These are phyloP conservation scores for Euphydryas editha DNA, from an alignment of 2,888 invertebrate species.

Conservation along the genomic window DNA sequence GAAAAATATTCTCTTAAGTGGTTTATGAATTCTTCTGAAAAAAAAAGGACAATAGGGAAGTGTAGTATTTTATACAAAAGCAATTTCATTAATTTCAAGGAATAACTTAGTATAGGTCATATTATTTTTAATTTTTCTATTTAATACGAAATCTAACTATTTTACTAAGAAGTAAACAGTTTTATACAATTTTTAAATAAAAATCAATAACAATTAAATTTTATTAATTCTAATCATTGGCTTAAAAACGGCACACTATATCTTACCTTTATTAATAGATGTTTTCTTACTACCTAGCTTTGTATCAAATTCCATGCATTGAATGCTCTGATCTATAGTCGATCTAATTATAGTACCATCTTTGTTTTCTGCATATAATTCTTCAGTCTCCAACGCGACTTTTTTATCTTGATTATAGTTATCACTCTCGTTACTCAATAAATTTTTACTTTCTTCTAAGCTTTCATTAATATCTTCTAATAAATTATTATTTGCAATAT, in stretches of 20 bases:
- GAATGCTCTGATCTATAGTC: not conserved
- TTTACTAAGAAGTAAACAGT: too few species aligned
- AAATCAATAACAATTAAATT: not conserved
- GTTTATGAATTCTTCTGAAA: slow-evolving; percentile 14
- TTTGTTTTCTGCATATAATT: not conserved
- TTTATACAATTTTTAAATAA: too few species aligned
- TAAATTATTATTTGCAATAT: not conserved
- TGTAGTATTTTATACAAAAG: too few species aligned
- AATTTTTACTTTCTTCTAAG: not conserved
- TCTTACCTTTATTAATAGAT: not conserved
- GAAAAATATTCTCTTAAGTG: slow-evolving; percentile 8
- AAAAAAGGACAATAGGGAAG: not conserved
- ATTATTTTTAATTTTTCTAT: too few species aligned
- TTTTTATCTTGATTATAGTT: not conserved
- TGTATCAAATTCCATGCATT: too few species aligned
- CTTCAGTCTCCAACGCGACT: not conserved
- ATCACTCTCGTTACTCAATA: not conserved
- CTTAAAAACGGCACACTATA: too few species aligned
- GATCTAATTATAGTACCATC: not conserved
- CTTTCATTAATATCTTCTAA: not conserved
- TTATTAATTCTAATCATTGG: too few species aligned
- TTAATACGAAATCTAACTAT: too few species aligned
- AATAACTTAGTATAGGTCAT: too few species aligned
- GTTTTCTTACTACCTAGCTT: not conserved
- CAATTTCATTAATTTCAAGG: too few species aligned